These are phyloP conservation scores for Bruchidius siliquastri DNA, from an alignment of 2,888 invertebrate genomes.

Conservation along the genomic window DNA sequence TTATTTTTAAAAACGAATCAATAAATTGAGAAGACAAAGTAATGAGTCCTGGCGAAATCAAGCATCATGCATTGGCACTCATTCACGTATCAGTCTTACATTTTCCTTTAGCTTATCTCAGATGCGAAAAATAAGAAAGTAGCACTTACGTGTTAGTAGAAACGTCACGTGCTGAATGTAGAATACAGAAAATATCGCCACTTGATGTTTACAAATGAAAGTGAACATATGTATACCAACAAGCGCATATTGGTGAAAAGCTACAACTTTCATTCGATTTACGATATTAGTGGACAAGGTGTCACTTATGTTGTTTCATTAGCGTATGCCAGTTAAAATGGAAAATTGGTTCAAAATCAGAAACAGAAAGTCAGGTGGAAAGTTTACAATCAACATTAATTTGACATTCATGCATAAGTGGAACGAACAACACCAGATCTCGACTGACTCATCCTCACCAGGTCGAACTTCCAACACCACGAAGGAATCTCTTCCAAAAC, in stretches of 20 bases:
- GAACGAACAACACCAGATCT: no score
- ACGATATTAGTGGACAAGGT: neutral
- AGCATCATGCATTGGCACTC: neutral
- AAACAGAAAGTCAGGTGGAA: neutral
- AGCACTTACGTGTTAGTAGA: neutral
- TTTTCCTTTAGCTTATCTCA: neutral
- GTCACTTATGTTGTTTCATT: neutral
- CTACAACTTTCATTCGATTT: neutral
- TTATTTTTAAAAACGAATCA: no score
- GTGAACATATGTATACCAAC: neutral
- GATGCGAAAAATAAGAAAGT: neutral
- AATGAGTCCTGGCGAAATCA: neutral
- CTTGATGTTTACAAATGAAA: neutral
- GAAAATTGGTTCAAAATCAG: neutral
- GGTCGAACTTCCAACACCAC: no score
- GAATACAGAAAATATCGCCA: neutral
- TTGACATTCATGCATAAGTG: no score
- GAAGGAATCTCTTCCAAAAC: no score
- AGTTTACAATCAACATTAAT: no score
- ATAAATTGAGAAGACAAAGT: no score
- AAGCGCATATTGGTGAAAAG: neutral
- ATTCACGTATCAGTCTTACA: neutral
- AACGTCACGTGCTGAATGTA: neutral
- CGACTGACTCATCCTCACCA: no score
- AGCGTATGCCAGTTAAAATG: neutral